Percentiles rank a stretch among this genome's conserved stretches.
phyloP scores from a whole-genome alignment of 2,888 invertebrate species.

The Allacma fusca region DNA sequence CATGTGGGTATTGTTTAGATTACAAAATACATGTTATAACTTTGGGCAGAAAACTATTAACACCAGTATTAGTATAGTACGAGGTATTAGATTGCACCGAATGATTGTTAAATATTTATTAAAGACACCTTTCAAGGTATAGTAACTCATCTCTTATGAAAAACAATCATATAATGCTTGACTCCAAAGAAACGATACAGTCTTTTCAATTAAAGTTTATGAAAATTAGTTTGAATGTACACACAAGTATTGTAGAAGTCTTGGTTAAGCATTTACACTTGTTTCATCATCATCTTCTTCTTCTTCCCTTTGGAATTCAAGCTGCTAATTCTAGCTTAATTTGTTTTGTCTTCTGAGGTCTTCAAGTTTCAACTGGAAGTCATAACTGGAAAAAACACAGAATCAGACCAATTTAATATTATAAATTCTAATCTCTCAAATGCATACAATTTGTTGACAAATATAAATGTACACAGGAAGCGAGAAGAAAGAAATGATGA shows the following conservation, averaged over 20 bases:
- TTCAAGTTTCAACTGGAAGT: slow-evolving; percentile 62
- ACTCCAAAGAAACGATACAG: slow-evolving; percentile 21
- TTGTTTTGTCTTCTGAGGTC: slow-evolving; percentile 55
- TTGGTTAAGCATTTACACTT: neutral
- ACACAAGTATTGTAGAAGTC: neutral
- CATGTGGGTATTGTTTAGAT: too few species aligned
- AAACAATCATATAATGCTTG: neutral
- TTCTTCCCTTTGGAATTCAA: neutral
- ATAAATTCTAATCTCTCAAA: neutral
- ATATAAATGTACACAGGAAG: neutral
- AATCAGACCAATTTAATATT: slow-evolving; percentile 33
- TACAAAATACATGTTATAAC: too few species aligned
- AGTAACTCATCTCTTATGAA: neutral
- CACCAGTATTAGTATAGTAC: neutral
- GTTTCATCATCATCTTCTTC: neutral
- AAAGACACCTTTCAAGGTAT: slow-evolving; percentile 5
- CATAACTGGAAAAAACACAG: slow-evolving; percentile 56
- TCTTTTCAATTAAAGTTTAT: slow-evolving; percentile 31
- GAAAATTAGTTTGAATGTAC: slow-evolving; percentile 18
- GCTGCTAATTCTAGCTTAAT: slow-evolving; percentile 29
- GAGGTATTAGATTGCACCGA: slow-evolving; percentile 11
- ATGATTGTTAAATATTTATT: slow-evolving; percentile 9
- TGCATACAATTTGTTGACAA: too few species aligned
- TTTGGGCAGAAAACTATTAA: neutral
- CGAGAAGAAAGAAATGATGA: neutral